Base-by-base conservation (phyloP, 2,113 vertebrate genomes). In the Laticauda colubrina region DNA sequence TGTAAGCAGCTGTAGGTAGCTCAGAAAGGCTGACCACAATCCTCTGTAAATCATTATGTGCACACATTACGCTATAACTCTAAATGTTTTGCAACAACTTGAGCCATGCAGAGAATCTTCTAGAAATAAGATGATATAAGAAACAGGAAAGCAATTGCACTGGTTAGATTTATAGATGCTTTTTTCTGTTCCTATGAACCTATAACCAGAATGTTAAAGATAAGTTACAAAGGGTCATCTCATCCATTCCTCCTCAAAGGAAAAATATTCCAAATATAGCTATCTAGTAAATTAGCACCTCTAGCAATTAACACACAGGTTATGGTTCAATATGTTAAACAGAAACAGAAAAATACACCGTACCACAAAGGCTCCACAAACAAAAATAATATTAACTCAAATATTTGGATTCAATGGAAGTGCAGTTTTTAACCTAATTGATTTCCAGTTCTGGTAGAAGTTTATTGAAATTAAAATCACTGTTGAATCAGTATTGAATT, bases 401-500 rank as follows among this genome's bases (percentile, higher is more conserved):
- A 23, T 90, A 64, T 48, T 53, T 69, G n/a, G 29, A 48, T 39
- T 61, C 51, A 57, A 15, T 51, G 53, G 5, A 21, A 26, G 85
- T 34, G 53, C 45, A 24, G 45, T 10, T 92, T 88, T 54, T 55
- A 56, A 61, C 15, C 75, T n/a, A 86, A 57, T 59, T 15, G 75
- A 5, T 90, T 93, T 89, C 29, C 10, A 5, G n/a, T 43, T 61
- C 45, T 54, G 48, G n/a, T 64, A 11, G n/a, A 69, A 43, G 29
- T 39, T 90, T 43, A 87, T 53, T 86, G 81, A 90, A 90, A 87
- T 87, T 43, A 39, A 24, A 6, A 39, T 69, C 14, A 23, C 6
- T 88, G 91, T 89, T 64, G 56, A 89, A 88, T 92, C 53, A 88
- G 34, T 88, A 39, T 61, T 88, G 57, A 75, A 69, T 92, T 43